A percentile compares a stretch with the other conserved stretches of the same genome.
phyloP scores from a whole-genome alignment of 2,113 vertebrate genomes.

The Brachypteracias leptosomus region DNA sequence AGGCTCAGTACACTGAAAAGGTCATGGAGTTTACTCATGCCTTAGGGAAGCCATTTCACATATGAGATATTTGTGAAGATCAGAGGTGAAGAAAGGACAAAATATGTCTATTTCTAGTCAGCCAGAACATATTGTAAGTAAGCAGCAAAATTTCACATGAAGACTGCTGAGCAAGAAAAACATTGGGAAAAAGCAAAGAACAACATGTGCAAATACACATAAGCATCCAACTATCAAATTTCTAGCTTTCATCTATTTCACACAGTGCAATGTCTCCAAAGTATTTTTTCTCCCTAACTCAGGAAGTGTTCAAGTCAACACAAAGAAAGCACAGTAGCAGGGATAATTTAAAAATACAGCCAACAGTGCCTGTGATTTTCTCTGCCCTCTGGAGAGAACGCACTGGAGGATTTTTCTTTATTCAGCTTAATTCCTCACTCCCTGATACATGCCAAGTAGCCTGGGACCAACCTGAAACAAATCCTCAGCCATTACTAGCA shows the following conservation, averaged over 20 bases:
- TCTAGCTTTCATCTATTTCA: not conserved
- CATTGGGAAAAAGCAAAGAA: not conserved
- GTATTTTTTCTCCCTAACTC: not conserved
- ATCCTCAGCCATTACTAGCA: not conserved
- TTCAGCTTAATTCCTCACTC: not conserved
- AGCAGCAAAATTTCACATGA: not conserved
- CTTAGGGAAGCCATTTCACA: not conserved
- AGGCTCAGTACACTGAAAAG: not conserved
- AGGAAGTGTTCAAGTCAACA: not conserved
- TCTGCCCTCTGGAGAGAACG: not conserved
- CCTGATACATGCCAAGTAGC: not conserved
- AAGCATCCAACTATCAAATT: not conserved
- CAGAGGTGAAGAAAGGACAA: not conserved
- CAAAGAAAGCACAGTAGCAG: not conserved
- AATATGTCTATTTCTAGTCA: not conserved
- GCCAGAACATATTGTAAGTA: not conserved
- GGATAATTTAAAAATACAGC: not conserved
- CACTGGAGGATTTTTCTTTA: not conserved
- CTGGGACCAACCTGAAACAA: not conserved
- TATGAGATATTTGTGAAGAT: slow-evolving; percentile 20
- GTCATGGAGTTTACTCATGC: not conserved
- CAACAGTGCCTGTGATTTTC: not conserved
- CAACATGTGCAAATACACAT: not conserved
- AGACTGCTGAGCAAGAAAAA: not conserved
- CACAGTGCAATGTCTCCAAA: not conserved